A percentile compares a stretch with the other conserved stretches of the same genome.
These are phyloP conservation scores for Esperia sulphurella DNA, from an alignment of 2,888 invertebrate species.

Conservation along the genomic window DNA sequence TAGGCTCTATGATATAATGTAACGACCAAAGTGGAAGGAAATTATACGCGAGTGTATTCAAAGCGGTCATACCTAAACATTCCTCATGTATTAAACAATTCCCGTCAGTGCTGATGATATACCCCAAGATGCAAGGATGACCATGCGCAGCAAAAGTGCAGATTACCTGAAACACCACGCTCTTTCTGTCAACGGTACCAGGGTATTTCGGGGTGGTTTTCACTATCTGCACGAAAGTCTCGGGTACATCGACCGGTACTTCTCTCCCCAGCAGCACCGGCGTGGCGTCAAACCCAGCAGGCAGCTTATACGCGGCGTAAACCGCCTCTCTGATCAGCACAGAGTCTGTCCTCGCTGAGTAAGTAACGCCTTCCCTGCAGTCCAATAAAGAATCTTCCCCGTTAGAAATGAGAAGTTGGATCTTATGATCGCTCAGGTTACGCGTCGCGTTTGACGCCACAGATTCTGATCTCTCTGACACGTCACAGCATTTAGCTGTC, in stretches of 20 bases:
- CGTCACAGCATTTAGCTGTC: conserved; percentile 66
- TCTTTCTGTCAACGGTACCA: conserved; percentile 77
- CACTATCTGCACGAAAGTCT: conserved; percentile 90
- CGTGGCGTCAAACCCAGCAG: conserved; percentile 70
- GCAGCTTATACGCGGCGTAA: conserved; percentile 69
- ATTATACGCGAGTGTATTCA: no score
- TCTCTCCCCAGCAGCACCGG: conserved; percentile 77
- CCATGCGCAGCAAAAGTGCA: conserved; percentile 48
- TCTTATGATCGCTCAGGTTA: conserved; percentile 63
- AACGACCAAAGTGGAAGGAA: no score
- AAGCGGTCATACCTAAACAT: no score
- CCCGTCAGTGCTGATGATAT: neutral
- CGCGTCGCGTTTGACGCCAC: conserved; percentile 51
- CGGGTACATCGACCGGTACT: conserved; percentile 93
- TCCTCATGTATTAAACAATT: no score
- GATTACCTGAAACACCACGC: conserved; percentile 70
- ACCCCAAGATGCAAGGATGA: conserved; percentile 10
- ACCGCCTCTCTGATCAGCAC: conserved; percentile 70
- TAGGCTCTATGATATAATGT: no score
- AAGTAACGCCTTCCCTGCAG: conserved; percentile 66
- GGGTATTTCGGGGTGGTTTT: conserved; percentile 86
- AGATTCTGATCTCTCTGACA: conserved; percentile 58
- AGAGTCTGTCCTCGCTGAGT: conserved; percentile 73
- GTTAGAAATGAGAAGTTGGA: conserved; percentile 67
- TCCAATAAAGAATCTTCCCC: conserved; percentile 68